phyloP scores from a whole-genome alignment of 1,140 invertebrate species.

The Daktulosphaira vitifoliae region DNA sequence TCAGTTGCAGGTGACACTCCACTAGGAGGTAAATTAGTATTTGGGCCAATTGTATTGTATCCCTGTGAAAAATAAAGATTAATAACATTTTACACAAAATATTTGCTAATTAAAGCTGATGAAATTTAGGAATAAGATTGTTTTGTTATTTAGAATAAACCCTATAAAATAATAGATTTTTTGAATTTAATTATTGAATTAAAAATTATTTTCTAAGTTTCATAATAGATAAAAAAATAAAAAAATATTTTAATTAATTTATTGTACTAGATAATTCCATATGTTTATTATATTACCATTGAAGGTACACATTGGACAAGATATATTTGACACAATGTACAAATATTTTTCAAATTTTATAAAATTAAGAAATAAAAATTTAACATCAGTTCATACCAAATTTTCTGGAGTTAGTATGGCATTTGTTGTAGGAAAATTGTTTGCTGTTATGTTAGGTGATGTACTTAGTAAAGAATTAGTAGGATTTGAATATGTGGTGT shows the following conservation, averaged over 20 bases:
- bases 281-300: too few species aligned
- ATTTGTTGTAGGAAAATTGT: conserved; percentile 21
- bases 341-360: too few species aligned
- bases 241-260: too few species aligned
- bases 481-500: conserved; percentile 38
- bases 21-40: conserved; percentile 9
- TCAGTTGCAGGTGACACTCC: conserved; percentile 52
- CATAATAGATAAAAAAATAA: not conserved
- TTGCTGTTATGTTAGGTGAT: conserved; percentile 12
- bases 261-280: too few species aligned
- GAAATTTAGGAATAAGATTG: too few species aligned
- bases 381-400: conserved; percentile 4
- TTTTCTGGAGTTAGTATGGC: conserved; percentile 15
- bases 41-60: conserved; percentile 20
- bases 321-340: too few species aligned
- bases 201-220: not conserved
- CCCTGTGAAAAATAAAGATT: conserved; percentile 30
- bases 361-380: too few species aligned
- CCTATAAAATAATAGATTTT: too few species aligned
- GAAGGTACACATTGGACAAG: too few species aligned
- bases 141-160: too few species aligned
- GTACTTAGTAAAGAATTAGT: conserved; percentile 35
- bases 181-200: not conserved
- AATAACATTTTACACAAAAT: conserved; percentile 22
- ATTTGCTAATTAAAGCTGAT: not conserved